Evolutionary conservation across 2,113 vertebrate species (phyloP).

Genomic region (Accipiter cooperii): DNA sequence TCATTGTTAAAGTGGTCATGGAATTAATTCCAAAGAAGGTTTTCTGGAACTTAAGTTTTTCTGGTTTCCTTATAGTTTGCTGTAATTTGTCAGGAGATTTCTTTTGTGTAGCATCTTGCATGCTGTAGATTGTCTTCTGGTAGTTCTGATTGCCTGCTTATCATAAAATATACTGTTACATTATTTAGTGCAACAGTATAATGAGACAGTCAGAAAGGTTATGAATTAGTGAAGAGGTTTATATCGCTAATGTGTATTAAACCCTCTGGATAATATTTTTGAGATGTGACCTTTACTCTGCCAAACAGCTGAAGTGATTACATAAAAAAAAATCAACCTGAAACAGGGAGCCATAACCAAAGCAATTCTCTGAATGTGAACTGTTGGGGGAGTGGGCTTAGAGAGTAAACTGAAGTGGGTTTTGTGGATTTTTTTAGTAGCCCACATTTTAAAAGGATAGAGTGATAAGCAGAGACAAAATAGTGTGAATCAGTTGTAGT

Average conservation of each 20-base stretch:
- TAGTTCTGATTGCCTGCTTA: neutral
- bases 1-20: neutral
- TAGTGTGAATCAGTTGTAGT: neutral
- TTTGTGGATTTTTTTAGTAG: neutral
- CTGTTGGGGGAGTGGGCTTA: neutral
- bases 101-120: neutral
- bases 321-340: neutral
- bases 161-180: neutral
- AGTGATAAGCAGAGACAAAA: neutral
- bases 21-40: neutral
- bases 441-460: neutral
- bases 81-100: neutral
- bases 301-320: neutral
- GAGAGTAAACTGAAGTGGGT: neutral
- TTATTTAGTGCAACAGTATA: neutral
- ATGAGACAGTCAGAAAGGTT: neutral
- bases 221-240: neutral
- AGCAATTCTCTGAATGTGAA: neutral
- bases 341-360: neutral
- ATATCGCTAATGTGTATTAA: neutral
- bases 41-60: neutral
- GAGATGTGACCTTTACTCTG: neutral
- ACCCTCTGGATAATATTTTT: neutral
- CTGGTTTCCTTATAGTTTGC: neutral
- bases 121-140: neutral